These are phyloP conservation scores for Syngnathus rostellatus DNA, from an alignment of 2,797 vertebrate genomes.

Conservation along the genomic window DNA sequence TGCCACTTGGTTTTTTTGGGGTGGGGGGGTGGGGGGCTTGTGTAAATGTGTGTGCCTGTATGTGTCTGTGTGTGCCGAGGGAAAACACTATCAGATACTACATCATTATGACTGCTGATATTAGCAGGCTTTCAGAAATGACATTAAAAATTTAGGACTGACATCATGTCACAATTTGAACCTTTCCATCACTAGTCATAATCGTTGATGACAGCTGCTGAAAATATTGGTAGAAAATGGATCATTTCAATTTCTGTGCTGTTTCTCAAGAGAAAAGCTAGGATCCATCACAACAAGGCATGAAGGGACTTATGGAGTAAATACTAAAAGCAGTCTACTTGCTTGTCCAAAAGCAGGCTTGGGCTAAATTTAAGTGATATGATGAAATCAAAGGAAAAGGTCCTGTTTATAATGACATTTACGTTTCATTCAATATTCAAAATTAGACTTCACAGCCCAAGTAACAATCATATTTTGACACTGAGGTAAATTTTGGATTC, in stretches of 20 bases:
- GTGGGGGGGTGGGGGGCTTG: neutral
- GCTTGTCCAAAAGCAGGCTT: slow-evolving; percentile 15
- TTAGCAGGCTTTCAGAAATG: slow-evolving; percentile 1
- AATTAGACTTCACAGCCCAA: slow-evolving; percentile 17
- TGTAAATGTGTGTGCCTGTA: neutral
- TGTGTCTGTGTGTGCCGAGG: neutral
- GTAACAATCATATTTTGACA: neutral
- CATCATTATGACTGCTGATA: slow-evolving; percentile 18
- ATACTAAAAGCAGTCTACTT: slow-evolving; percentile 20
- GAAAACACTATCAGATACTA: neutral
- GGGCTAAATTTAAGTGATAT: slow-evolving; percentile 12
- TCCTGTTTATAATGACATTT: slow-evolving; percentile 11
- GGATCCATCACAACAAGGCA: slow-evolving; percentile 30
- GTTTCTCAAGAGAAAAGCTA: slow-evolving; percentile 20
- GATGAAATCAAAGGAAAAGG: slow-evolving; percentile 22
- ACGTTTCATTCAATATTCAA: slow-evolving; percentile 6
- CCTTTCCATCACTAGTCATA: slow-evolving; percentile 35
- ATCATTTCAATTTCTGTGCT: slow-evolving; percentile 29
- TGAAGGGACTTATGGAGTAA: slow-evolving; percentile 19
- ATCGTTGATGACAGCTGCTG: slow-evolving; percentile 36
- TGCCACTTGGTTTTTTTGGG: neutral
- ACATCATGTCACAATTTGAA: slow-evolving; percentile 30
- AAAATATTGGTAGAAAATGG: slow-evolving; percentile 42
- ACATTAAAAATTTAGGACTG: slow-evolving; percentile 17
- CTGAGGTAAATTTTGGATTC: too few species aligned